phyloP scores from a whole-genome alignment of 1,140 invertebrate genomes.

The Tetramorium alpestre region DNA sequence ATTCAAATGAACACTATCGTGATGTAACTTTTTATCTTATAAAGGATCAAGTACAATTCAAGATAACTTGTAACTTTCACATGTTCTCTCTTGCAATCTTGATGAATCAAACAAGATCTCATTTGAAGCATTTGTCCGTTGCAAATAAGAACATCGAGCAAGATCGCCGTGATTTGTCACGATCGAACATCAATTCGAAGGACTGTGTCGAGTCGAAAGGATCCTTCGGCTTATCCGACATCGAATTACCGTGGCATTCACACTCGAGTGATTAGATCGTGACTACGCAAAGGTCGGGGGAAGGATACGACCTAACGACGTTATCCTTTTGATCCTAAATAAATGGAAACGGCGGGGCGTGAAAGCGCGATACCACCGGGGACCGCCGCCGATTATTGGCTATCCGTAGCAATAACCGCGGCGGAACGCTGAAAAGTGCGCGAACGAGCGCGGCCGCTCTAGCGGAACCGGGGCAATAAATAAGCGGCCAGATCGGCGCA shows the following conservation, averaged over 20 bases:
- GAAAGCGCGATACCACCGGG: constrained; percentile 50
- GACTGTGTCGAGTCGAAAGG: constrained; percentile 22
- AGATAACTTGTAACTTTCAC: not conserved
- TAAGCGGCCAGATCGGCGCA: constrained; percentile 66
- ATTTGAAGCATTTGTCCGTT: not conserved
- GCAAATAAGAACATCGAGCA: not conserved
- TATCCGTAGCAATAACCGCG: constrained; percentile 58
- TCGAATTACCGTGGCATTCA: constrained; percentile 6
- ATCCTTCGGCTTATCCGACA: constrained; percentile 4
- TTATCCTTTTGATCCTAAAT: constrained; percentile 31
- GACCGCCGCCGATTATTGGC: constrained; percentile 51
- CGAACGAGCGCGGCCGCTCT: constrained; percentile 36
- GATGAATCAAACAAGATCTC: constrained; percentile 2
- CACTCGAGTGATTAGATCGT: not conserved
- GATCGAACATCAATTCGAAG: constrained; percentile 30
- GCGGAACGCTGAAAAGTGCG: constrained; percentile 63
- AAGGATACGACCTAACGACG: constrained; percentile 5
- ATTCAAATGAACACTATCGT: not conserved
- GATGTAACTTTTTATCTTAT: not conserved
- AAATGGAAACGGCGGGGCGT: constrained; percentile 70
- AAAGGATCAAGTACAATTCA: not conserved
- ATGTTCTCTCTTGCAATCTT: not conserved
- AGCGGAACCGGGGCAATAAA: constrained; percentile 64
- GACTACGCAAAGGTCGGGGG: constrained; percentile 20
- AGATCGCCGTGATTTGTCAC: constrained; percentile 17